phyloP scores from a whole-genome alignment of 2,888 invertebrate genomes.

The Thera britannica region DNA sequence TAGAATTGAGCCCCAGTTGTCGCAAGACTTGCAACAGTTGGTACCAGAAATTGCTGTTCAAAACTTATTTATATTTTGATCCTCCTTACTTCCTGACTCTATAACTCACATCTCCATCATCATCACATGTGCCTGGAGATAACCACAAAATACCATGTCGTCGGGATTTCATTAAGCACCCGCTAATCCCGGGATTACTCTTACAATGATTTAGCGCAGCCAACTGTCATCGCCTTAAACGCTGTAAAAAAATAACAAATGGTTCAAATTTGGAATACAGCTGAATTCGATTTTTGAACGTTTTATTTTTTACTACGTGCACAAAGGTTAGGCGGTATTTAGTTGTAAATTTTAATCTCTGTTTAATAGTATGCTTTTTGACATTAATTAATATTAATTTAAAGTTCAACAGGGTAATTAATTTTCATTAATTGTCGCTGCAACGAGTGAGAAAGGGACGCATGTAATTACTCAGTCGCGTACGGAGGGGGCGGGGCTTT shows the following conservation, averaged over 20 bases:
- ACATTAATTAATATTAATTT: conserved; percentile 40
- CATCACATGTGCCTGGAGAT: conserved; percentile 12
- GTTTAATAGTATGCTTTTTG: conserved; percentile 41
- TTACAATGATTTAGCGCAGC: conserved; percentile 63
- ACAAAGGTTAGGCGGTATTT: conserved; percentile 16
- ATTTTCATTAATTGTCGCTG: conserved; percentile 38
- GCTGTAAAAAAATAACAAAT: conserved; percentile 36
- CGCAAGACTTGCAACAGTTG: background rate
- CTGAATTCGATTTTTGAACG: conserved; percentile 34
- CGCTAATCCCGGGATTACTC: conserved; percentile 62
- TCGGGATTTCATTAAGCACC: conserved; percentile 52
- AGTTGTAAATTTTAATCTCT: conserved; percentile 31
- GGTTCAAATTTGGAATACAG: conserved; percentile 31
- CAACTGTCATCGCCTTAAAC: conserved; percentile 72
- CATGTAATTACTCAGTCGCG: conserved; percentile 59
- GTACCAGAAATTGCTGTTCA: background rate
- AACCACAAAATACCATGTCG: conserved; percentile 62
- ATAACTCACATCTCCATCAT: conserved; percentile 36
- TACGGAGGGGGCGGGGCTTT: conserved; percentile 60
- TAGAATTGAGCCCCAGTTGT: too few species aligned
- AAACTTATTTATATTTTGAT: conserved; percentile 22
- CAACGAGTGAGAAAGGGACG: conserved; percentile 60
- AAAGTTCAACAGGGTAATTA: conserved; percentile 30
- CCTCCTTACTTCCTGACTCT: conserved; percentile 37
- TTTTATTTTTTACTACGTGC: conserved; percentile 14